Evolutionary conservation across 2,113 vertebrate species (phyloP), one percentile per base, ranked within the genome.

Genomic region (Tichodroma muraria): DNA sequence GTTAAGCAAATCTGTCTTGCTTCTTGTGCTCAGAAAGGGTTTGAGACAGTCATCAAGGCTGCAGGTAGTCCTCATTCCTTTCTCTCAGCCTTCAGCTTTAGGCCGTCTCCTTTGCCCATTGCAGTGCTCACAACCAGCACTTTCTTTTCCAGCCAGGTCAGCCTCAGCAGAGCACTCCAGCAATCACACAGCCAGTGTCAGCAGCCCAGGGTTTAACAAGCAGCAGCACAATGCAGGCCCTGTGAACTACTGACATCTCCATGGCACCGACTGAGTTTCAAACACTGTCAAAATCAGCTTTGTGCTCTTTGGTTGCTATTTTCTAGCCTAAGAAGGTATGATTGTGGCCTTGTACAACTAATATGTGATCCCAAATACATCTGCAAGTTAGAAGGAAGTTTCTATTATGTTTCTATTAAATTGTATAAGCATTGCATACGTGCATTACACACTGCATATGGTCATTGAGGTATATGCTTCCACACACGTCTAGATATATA

Each of bases 141-240:
- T 65, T 25, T 38, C 12, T 57, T 70, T 64, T 24, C 14, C 27
- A 92, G 52, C 3, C 28, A 45, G 65, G 42, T 6, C 15, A 63
- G 31, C 10, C 35, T 59, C 19, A 13, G 38, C 35, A 49, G 40
- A 50, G 24, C 13, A 2, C 6, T 25, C 24, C 57, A 42, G 80
- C 60, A 35, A 6, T 24, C 35, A 6, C 2, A 2, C 16, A 66
- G 69, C 19, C 1, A 0, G 2, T 9, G n/a, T 24, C 52, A 86
- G 52, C 76, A 68, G 49, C 54, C 42, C 40, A 8, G 49, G 16
- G 6, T 21, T 59, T 33, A 68, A 42, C 15, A 44, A n/a, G 20
- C 8, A 64, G 65, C 28, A 80, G 33, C 42, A 24, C 63, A 37
- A 3, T 1, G 4, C 57, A 71, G n/a, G 15, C 24, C 31, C 49